Evolutionary conservation across 1,140 invertebrate species (phyloP).

Genomic region (Halotydeus destructor): DNA sequence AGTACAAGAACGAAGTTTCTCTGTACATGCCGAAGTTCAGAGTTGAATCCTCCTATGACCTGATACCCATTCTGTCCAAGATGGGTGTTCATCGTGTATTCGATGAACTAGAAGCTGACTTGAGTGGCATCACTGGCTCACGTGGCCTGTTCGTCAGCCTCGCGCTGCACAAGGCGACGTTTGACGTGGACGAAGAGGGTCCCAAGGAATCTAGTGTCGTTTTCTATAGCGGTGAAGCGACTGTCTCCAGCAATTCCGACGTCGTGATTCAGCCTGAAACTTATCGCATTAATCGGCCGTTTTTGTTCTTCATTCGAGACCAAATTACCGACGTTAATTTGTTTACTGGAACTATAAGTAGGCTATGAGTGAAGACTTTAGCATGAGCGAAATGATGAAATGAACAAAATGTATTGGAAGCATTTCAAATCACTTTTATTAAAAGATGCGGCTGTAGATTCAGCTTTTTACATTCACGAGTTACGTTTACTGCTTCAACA

Average conservation of each 20-base stretch:
- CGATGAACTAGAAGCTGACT: conserved; percentile 23
- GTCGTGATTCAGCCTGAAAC: conserved; percentile 31
- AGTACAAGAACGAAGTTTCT: conserved; percentile 26
- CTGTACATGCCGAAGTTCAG: conserved; percentile 51
- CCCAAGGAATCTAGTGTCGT: conserved; percentile 26
- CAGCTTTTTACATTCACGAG: no score
- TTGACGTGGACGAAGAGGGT: conserved; percentile 28
- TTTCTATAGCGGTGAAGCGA: neutral
- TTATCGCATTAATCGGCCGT: conserved; percentile 49
- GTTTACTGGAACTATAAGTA: conserved; percentile 33
- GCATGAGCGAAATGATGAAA: conserved; percentile 55
- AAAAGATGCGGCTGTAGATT: no score
- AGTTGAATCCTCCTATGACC: conserved; percentile 39
- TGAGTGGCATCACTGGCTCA: conserved; percentile 34
- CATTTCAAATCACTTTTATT: no score
- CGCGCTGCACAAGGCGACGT: conserved; percentile 32
- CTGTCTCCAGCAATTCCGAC: neutral
- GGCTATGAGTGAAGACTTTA: conserved; percentile 45
- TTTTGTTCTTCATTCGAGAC: conserved; percentile 45
- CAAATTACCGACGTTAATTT: conserved; percentile 33
- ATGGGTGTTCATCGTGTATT: conserved; percentile 50
- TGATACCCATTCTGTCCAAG: conserved; percentile 38
- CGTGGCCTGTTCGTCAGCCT: conserved; percentile 29
- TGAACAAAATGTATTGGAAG: no score
- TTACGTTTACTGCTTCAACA: no score